A percentile compares a stretch with the other conserved stretches of the same genome.
Evolutionary conservation across 2,113 vertebrate species (phyloP).

Genomic region (Raja brachyura): DNA sequence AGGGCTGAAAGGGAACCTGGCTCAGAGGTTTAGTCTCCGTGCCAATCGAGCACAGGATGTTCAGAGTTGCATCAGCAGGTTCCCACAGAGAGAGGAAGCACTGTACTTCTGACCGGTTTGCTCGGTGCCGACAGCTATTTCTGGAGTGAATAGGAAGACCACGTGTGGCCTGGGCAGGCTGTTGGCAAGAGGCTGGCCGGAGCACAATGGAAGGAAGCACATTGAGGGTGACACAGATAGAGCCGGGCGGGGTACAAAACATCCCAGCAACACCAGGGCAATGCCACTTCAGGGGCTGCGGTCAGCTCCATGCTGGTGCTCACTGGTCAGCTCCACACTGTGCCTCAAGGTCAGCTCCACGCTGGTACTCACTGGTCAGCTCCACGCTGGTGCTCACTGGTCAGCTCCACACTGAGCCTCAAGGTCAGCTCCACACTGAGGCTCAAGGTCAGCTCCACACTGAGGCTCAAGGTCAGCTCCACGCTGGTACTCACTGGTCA

Average conservation of each 20-base stretch:
- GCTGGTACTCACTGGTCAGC: neutral
- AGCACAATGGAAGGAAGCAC: neutral
- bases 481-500: neutral
- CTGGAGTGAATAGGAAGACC: neutral
- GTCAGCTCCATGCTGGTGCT: neutral
- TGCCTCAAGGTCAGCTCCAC: neutral
- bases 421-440: neutral
- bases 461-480: no score
- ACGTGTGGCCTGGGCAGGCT: neutral
- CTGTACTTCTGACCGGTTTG: neutral
- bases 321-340: neutral
- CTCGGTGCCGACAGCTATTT: neutral
- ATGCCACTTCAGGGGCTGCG: neutral
- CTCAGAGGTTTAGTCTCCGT: neutral
- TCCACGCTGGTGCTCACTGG: neutral
- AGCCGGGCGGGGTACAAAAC: no score
- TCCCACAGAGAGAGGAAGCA: constrained; percentile 19
- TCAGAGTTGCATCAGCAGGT: neutral
- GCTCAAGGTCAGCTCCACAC: neutral
- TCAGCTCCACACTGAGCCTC: neutral
- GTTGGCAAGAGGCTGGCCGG: neutral
- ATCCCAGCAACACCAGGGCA: no score
- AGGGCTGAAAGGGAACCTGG: neutral
- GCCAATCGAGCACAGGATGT: neutral
- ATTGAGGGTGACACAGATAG: neutral